Evolutionary conservation across 2,797 vertebrate species (phyloP), one percentile per base, ranked within the genome.

Genomic region (Harpagifer antarcticus): DNA sequence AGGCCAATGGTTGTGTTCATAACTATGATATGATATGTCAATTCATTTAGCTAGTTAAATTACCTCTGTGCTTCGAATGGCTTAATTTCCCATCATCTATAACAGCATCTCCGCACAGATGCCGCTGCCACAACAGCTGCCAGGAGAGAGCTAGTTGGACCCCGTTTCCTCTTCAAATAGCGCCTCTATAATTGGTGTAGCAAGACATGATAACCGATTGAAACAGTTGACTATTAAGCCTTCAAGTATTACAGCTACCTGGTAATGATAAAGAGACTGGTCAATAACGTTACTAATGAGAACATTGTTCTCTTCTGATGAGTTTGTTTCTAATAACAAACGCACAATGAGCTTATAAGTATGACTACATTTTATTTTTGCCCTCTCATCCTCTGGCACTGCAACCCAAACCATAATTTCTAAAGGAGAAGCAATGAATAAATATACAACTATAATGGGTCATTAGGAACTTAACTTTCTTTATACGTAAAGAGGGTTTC

Each of bases 391-490:
- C 15, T 12, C 52, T 63, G 74, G 74, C 58, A 83, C 50, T 5
- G 16, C 72, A 73, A 70, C 23, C 50, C 17, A 79, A 86, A 88
- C 84, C 79, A 70, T 87, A 84, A 72, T 57, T 53, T 58, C 68
- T 74, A 67, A 42, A 83, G 74, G 43, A 85, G 66, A 68, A 42
- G 78, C 49, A 60, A 37, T 69, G 70, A 79, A 87, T 59, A 85
- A 79, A 86, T 84, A 82, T 64, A 66, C 80, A 78, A 61, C 67
- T 67, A 86, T 86, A 85, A 90, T 70, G 74, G 72, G 66, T 77
- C 80, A 89, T 90, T 88, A 89, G 43, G 61, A 79, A 62, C 16
- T 69, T 52, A 43, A 86, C 82, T 89, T 74, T 81, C 68, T 72
- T 77, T 61, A 85, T 85, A n/a, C n/a, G n/a, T n/a, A 63, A 79